A percentile compares a stretch with the other conserved stretches of the same genome.
These are phyloP conservation scores for Chiroxiphia lanceolata DNA, from an alignment of 2,797 vertebrate species.

Conservation along the genomic window DNA sequence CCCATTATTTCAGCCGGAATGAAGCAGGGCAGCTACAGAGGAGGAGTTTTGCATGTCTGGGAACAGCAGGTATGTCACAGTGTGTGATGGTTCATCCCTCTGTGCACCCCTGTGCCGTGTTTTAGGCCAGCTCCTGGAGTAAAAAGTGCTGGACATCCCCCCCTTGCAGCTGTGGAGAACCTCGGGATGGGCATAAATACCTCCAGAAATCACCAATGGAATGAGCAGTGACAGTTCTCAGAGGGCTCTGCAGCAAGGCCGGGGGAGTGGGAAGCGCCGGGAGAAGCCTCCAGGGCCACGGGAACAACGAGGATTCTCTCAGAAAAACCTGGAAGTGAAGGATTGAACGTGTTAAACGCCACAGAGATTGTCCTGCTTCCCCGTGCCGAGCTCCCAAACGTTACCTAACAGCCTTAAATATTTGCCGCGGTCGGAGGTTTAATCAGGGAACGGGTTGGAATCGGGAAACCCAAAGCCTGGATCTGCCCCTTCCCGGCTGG, in stretches of 20 bases:
- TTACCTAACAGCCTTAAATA: accelerated
- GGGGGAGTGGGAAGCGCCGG: accelerated
- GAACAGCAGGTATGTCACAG: accelerated
- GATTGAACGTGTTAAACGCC: accelerated
- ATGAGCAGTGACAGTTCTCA: accelerated
- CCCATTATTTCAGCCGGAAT: background rate
- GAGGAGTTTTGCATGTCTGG: accelerated
- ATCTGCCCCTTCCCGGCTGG: background rate
- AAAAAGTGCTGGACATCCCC: background rate
- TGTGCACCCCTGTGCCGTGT: accelerated
- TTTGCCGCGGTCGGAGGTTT: accelerated
- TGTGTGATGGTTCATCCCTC: accelerated
- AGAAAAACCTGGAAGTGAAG: accelerated
- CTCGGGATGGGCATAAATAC: accelerated
- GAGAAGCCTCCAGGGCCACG: accelerated
- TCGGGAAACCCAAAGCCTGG: background rate
- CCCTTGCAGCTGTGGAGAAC: accelerated
- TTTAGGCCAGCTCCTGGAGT: accelerated
- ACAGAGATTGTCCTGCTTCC: background rate
- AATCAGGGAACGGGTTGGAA: background rate
- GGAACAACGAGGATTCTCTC: accelerated
- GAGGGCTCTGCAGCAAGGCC: background rate
- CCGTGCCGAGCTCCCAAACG: background rate
- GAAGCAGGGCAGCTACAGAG: background rate
- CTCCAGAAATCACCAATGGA: background rate